Conservation (phyloP, 2,888 invertebrate genomes). For the Girardia tigrina region DNA sequence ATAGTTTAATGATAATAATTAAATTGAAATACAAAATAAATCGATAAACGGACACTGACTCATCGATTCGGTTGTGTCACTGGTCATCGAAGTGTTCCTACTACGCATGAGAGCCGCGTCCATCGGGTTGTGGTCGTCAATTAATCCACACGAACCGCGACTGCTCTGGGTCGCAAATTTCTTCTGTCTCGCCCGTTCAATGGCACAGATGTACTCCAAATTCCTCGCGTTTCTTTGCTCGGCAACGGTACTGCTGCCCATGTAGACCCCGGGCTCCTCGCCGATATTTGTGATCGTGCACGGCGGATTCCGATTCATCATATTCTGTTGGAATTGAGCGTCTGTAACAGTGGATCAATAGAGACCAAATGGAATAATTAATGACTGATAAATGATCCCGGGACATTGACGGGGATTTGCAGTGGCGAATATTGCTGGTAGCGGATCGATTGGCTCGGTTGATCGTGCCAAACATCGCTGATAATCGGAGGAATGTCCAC, state of each 20-base stretch:
- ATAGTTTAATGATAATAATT: too few relatives aligned
- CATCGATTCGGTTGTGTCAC: neutral
- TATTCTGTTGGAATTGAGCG: neutral
- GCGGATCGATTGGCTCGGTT: neutral
- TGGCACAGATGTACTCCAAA: slow-evolving; percentile 25
- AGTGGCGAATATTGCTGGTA: neutral
- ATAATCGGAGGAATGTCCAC: neutral
- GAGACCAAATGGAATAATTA: neutral
- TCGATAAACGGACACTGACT: too few relatives aligned
- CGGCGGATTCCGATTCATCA: neutral
- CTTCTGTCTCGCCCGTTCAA: slow-evolving; percentile 30
- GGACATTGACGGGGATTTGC: neutral
- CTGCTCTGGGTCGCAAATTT: neutral
- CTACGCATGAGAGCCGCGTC: neutral
- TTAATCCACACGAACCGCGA: neutral
- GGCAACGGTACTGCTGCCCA: slow-evolving; percentile 9
- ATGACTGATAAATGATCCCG: neutral
- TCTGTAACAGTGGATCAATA: neutral
- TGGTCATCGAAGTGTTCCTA: slow-evolving; percentile 10
- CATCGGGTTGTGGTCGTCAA: neutral
- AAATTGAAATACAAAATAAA: too few relatives aligned
- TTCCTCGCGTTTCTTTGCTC: slow-evolving; percentile 29
- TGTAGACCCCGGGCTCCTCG: neutral
- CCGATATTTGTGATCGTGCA: neutral
- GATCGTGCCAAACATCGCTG: slow-evolving; percentile 15